Base-by-base conservation (phyloP, 2,888 invertebrate species). In the Amorpha juglandis region DNA sequence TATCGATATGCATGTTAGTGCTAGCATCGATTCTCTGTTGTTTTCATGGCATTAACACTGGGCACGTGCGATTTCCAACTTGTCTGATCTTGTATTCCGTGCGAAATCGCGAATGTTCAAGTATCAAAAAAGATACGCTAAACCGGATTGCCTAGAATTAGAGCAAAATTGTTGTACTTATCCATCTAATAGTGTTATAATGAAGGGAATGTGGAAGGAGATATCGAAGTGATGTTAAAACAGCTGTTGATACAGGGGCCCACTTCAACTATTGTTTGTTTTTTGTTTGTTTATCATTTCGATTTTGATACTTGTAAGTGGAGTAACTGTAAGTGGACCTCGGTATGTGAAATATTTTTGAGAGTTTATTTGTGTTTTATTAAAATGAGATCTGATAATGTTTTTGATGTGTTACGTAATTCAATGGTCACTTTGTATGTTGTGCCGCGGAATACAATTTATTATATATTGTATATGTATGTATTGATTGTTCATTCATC, bases 121-220 rank as follows among this genome's bases (percentile, higher is more conserved):
- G 47, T 48, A 58, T 58, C 58, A 27, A 27, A 45, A 52, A 33
- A 64, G 68, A 72, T 63, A 74, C 70, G 86, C 86, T 82, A 74
- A 87, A 87, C 88, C 89, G 88, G 87, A 89, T 87, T 81, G 91
- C 89, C 91, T 92, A 92, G 91, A 80, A 78, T 90, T 86, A 91
- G 87, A 91, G 74, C 85, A 85, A 84, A 85, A 86, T 88, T 86
- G 86, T 87, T 86, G 90, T 92, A 91, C 92, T 92, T 92, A 92
- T 86, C 88, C 89, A 91, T 87, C 91, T 82, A 68, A 79, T 88
- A 86, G 84, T 87, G 79, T 80, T 88, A 81, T 78, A 77, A 75
- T 72, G 74, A 85, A 83, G 92, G 92, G 91, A 92, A 91, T 91
- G 89, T 78, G 78, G 75, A 77, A 80, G 80, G 71, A 71, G 69